Conservation (phyloP, 2,797 vertebrate species). For the Tauraco hartlaubi region DNA sequence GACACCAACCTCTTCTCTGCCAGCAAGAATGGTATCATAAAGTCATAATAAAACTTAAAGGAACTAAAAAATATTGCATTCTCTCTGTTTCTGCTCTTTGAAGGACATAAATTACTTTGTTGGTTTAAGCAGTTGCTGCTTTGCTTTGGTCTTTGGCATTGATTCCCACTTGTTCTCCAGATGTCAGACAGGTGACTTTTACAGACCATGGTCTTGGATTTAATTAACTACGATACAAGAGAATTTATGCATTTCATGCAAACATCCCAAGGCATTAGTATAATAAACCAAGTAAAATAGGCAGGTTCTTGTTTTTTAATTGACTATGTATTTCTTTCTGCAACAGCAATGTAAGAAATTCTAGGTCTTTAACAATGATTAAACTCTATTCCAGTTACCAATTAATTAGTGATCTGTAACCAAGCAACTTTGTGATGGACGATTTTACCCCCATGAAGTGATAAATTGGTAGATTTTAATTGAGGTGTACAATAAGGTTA, state of each 20-base stretch:
- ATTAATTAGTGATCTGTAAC: constrained; percentile 24
- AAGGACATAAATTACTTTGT: constrained; percentile 54
- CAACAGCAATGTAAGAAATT: constrained; percentile 39
- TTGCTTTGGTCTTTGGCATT: constrained; percentile 60
- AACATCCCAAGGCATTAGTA: constrained; percentile 59
- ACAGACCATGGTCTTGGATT: constrained; percentile 59
- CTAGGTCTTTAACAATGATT: constrained; percentile 55
- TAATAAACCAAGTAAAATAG: constrained; percentile 63
- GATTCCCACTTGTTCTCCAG: constrained; percentile 19
- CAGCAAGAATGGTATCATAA: constrained; percentile 41
- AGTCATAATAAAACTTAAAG: constrained; percentile 48
- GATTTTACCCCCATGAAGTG: constrained; percentile 24
- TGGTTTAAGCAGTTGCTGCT: constrained; percentile 55
- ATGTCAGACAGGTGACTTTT: constrained; percentile 72
- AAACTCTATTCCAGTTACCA: constrained; percentile 30
- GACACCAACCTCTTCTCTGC: constrained; percentile 52
- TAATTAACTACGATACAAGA: constrained; percentile 71
- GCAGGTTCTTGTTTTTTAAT: constrained; percentile 74
- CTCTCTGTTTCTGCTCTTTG: constrained; percentile 7
- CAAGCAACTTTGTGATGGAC: constrained; percentile 33
- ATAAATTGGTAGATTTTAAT: constrained; percentile 27
- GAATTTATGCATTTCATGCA: constrained; percentile 66
- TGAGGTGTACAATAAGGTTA: constrained; percentile 19
- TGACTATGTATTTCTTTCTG: constrained; percentile 67
- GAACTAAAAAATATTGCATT: constrained; percentile 42